Evolutionary conservation across 1,140 invertebrate species (phyloP), one percentile per base, ranked within the genome.

Genomic region (Aphaenogaster rudis): DNA sequence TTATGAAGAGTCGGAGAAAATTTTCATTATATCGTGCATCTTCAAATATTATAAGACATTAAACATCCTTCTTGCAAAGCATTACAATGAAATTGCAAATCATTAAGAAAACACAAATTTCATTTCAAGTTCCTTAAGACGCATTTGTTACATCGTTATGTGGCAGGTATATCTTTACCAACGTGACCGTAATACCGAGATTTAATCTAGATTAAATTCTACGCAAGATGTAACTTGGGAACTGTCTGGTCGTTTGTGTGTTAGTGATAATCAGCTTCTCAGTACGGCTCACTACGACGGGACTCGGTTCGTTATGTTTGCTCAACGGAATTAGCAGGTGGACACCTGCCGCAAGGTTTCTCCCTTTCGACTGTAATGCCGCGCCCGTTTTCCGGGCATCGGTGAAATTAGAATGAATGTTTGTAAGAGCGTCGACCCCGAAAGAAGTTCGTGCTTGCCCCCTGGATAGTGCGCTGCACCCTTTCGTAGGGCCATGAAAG

Each of bases 371-470:
- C 71, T 33, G 54, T 28, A 28, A 57, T 45, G 48, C 57, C 63
- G 48, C 33, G 50, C 45, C 36, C n/a, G 76, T 64, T 63, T 59
- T 77, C 8, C 39, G 45, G 21, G 5, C 45, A 69, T 48, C 54
- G 36, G 57, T 17, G 72, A 90, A 91, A 90, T 91, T 91, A 91
- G 90, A 80, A 90, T 48, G 87, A 88, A 91, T 90, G 87, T 91
- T 91, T 91, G 81, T 54, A 82, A 78, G 76, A 88, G 86, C 74
- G 63, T 86, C 77, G 81, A 88, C 80, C 80, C 15, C 88, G 63
- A 86, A 63, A 77, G 74, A 45, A 74, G 69, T 54, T 81, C 69
- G 69, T 67, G 57, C 39, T 28, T 85, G 45, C 42, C n/a, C 74
- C 63, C 66, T n/a, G 45, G n/a, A 17, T 11, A 52, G 39, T 50